phyloP scores from a whole-genome alignment of 1,140 invertebrate species.

The Zaprionus ornatus region DNA sequence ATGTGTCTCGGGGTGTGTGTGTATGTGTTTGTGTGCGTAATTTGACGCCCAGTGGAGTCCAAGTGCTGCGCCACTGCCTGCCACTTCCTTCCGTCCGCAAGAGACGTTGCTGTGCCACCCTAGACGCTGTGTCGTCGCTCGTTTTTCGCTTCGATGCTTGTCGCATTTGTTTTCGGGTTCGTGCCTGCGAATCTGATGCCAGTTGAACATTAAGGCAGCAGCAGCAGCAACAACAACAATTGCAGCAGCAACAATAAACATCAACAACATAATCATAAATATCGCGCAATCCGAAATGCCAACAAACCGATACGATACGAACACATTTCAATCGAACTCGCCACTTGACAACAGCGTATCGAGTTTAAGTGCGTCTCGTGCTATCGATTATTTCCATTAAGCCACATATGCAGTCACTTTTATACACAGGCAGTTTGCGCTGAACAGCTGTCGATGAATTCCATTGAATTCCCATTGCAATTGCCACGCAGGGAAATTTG shows the following conservation, averaged over 20 bases:
- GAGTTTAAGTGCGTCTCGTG: neutral
- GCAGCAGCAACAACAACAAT: slow-evolving; percentile 20
- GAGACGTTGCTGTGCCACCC: slow-evolving; percentile 45
- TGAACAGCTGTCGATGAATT: neutral
- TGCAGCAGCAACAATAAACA: slow-evolving; percentile 51
- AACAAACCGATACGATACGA: neutral
- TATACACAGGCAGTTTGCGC: too few species aligned
- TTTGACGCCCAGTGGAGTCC: slow-evolving; percentile 26
- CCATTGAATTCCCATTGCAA: too few species aligned
- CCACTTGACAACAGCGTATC: neutral
- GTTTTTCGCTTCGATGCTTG: slow-evolving; percentile 9
- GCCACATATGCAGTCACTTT: too few species aligned
- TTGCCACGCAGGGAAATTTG: too few species aligned
- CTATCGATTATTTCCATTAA: neutral
- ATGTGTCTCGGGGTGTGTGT: neutral
- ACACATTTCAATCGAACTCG: slow-evolving; percentile 25
- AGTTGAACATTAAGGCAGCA: slow-evolving; percentile 38
- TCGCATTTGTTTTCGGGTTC: slow-evolving; percentile 58
- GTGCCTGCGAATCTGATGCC: slow-evolving; percentile 77
- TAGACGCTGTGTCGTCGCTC: slow-evolving; percentile 70
- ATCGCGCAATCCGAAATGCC: slow-evolving; percentile 23
- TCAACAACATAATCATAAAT: slow-evolving; percentile 46
- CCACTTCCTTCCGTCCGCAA: slow-evolving; percentile 68
- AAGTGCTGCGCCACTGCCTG: neutral
- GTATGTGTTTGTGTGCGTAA: slow-evolving; percentile 27